Evolutionary conservation across 92 coral and sea anemone species (phyloP).

Genomic region (Porites cylindrica): DNA sequence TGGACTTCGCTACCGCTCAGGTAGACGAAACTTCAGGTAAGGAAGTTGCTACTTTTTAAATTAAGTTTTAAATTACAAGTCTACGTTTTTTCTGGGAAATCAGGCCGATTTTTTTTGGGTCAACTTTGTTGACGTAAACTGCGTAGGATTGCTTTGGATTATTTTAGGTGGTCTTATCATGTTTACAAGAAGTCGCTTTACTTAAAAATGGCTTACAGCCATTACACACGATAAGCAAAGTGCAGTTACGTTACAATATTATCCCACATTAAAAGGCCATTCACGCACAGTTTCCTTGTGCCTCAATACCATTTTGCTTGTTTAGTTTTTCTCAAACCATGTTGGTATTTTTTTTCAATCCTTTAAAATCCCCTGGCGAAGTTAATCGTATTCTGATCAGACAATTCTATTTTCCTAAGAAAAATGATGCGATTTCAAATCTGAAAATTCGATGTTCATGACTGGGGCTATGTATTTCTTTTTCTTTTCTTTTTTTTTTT

Average conservation of each 20-base stretch:
- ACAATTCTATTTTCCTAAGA: slow-evolving; percentile 9
- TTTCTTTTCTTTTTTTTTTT: background rate
- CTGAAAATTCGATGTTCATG: background rate
- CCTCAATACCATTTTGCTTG: slow-evolving; percentile 6
- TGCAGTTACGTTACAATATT: slow-evolving; percentile 1
- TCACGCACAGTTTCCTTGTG: background rate
- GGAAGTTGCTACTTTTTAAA: background rate
- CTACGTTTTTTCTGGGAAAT: too few relatives aligned
- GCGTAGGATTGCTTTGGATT: background rate
- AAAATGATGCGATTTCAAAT: slow-evolving; percentile 17
- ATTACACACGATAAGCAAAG: slow-evolving; percentile 22
- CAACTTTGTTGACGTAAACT: background rate
- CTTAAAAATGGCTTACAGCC: slow-evolving; percentile 16
- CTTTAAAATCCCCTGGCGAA: background rate
- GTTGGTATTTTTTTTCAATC: background rate
- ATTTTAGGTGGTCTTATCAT: background rate
- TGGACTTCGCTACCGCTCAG: slow-evolving; percentile 32
- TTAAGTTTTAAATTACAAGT: background rate
- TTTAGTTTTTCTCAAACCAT: background rate
- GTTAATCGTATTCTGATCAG: slow-evolving; percentile 13
- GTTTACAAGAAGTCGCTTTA: slow-evolving; percentile 3
- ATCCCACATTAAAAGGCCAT: background rate
- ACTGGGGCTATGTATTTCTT: background rate
- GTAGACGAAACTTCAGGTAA: slow-evolving; percentile 24
- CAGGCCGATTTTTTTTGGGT: too few relatives aligned